Evolutionary conservation across 2,888 invertebrate species (phyloP).

Genomic region (Trachelus stipa): DNA sequence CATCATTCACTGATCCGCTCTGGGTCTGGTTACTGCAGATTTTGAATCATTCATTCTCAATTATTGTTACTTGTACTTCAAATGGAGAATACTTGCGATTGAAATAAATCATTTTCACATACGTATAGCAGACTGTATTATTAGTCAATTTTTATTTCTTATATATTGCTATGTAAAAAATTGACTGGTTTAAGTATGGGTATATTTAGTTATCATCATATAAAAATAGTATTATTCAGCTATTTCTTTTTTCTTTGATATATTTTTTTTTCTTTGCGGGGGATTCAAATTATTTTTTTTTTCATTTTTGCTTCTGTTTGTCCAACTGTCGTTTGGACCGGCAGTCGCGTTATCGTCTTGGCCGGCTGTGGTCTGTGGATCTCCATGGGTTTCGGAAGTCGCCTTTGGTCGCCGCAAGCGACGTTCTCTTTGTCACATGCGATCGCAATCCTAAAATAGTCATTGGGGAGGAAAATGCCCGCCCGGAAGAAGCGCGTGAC

Average conservation of each 20-base stretch:
- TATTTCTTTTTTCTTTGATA: neutral
- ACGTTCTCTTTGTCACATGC: neutral
- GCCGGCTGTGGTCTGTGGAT: conserved; percentile 4
- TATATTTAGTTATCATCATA: neutral
- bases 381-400: conserved; percentile 23
- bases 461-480: neutral
- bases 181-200: neutral
- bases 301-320: neutral
- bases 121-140: too few relatives aligned
- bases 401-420: conserved; percentile 4
- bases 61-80: neutral
- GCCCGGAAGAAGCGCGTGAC: neutral
- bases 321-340: neutral
- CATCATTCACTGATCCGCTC: neutral
- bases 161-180: neutral
- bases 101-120: neutral
- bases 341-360: neutral
- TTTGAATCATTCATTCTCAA: neutral
- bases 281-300: neutral
- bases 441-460: neutral
- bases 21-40: neutral
- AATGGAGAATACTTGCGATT: neutral
- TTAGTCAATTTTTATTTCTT: neutral
- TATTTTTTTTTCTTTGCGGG: neutral
- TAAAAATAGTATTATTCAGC: neutral